Percentiles rank a stretch among this genome's conserved stretches.
phyloP scores from a whole-genome alignment of 2,113 vertebrate species.

The Oreochromis aureus region DNA sequence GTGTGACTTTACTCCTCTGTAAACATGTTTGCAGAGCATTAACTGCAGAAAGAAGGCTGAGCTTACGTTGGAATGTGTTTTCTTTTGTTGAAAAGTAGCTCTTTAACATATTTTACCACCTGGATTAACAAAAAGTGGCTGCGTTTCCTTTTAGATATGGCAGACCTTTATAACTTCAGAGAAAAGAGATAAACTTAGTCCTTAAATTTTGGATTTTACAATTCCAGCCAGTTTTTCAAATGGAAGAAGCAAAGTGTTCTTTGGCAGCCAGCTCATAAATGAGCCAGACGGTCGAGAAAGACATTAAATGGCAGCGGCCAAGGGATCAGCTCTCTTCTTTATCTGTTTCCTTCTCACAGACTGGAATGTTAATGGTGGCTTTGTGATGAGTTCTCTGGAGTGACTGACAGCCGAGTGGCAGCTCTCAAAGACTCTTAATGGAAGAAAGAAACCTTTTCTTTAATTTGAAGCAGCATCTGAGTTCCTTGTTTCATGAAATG shows the following conservation, averaged over 20 bases:
- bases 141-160: neutral
- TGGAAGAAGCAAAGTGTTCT: neutral
- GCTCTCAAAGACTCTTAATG: constrained; percentile 25
- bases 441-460: constrained; percentile 21
- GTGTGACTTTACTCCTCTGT: constrained; percentile 12
- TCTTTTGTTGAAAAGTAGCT: neutral
- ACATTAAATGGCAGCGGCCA: constrained; percentile 4
- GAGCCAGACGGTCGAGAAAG: neutral
- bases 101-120: neutral
- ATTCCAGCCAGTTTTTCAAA: neutral
- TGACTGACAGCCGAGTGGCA: constrained; percentile 49
- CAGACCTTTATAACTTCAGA: neutral
- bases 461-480: neutral
- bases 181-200: neutral
- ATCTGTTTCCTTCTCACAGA: constrained; percentile 23
- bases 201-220: neutral
- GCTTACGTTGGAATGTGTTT: neutral
- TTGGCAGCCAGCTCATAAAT: neutral
- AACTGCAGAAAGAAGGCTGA: neutral
- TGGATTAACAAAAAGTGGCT: neutral
- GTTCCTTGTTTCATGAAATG: neutral
- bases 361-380: constrained; percentile 66
- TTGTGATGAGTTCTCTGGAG: constrained; percentile 40
- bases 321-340: constrained; percentile 34
- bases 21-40: constrained; percentile 56